Percentiles rank a stretch among this genome's conserved stretches.
Evolutionary conservation across 1,140 invertebrate genomes (phyloP).

Genomic region (Maconellicoccus hirsutus): DNA sequence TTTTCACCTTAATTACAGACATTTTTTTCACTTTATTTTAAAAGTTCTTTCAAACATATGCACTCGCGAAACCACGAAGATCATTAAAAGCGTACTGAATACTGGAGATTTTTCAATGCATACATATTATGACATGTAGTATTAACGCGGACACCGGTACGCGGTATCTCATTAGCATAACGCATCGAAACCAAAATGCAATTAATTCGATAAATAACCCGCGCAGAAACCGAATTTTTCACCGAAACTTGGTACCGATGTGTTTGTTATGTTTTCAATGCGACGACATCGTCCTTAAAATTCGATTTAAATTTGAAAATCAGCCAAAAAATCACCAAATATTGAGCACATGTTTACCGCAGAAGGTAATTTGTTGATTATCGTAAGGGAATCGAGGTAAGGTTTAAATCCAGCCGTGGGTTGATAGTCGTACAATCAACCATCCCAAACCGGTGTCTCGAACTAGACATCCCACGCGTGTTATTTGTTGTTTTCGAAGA

Average conservation of each 20-base stretch:
- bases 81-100: background rate
- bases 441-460: constrained; percentile 6
- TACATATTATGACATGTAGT: background rate
- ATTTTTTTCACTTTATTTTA: no score
- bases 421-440: background rate
- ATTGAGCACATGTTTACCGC: background rate
- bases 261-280: background rate
- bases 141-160: background rate
- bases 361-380: constrained; percentile 1
- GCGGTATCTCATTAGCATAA: background rate
- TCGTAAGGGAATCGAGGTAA: background rate
- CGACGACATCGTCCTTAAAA: background rate
- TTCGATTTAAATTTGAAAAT: background rate
- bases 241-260: background rate
- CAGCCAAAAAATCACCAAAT: background rate
- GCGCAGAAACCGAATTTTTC: background rate
- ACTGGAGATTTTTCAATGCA: background rate
- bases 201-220: background rate
- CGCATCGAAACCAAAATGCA: background rate
- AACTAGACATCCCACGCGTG: background rate
- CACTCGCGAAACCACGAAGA: background rate
- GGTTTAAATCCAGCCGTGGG: background rate
- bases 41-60: background rate
- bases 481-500: background rate
- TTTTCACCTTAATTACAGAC: no score